phyloP scores from a whole-genome alignment of 2,113 vertebrate genomes.

The Numenius arquata region DNA sequence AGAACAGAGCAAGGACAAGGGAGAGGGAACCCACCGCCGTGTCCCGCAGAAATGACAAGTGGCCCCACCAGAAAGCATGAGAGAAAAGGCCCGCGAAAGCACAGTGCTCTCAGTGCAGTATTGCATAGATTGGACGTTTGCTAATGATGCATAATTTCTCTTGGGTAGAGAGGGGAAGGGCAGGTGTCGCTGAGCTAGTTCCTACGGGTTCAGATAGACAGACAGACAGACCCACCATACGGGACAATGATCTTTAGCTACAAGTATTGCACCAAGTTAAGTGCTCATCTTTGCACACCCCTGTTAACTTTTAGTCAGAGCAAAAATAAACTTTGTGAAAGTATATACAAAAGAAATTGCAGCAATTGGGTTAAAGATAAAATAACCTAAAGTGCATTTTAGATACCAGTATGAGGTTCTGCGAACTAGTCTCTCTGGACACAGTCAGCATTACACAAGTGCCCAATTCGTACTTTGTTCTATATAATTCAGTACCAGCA shows the following conservation, averaged over 20 bases:
- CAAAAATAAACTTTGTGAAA: constrained; percentile 81
- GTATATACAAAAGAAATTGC: constrained; percentile 80
- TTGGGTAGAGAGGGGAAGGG: constrained; percentile 33
- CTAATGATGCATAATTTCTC: constrained; percentile 65
- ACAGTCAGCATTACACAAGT: constrained; percentile 65
- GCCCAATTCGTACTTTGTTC: constrained; percentile 39
- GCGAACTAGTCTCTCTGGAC: constrained; percentile 67
- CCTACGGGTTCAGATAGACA: constrained; percentile 28
- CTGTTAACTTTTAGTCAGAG: constrained; percentile 77
- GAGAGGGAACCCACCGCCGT: not conserved
- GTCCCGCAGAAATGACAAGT: constrained; percentile 5
- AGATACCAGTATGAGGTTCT: constrained; percentile 77
- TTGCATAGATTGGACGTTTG: constrained; percentile 78
- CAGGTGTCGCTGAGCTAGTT: not conserved
- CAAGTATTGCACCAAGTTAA: constrained; percentile 81
- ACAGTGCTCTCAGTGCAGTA: constrained; percentile 59
- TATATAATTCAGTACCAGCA: constrained; percentile 48
- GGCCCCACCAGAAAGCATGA: constrained; percentile 57
- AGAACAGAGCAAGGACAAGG: not conserved
- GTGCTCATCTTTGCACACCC: constrained; percentile 78
- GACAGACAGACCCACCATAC: constrained; percentile 37
- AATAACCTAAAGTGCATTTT: constrained; percentile 84
- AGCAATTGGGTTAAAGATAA: constrained; percentile 81
- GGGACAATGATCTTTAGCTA: constrained; percentile 66
- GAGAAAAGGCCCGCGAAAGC: constrained; percentile 36